Base-by-base conservation (phyloP, 2,888 invertebrate species). In the Euplexia lucipara region DNA sequence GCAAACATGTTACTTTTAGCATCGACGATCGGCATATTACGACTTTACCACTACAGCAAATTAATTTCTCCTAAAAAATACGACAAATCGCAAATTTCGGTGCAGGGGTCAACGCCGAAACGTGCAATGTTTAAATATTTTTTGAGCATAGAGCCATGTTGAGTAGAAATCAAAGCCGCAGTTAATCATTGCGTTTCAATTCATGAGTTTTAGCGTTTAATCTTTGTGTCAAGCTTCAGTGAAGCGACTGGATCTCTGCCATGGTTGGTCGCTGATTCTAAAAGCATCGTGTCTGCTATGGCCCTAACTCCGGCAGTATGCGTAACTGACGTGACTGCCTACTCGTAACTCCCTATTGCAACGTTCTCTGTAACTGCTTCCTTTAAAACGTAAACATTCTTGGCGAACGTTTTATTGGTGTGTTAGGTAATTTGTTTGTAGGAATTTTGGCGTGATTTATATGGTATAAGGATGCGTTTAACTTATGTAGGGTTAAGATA, bases 251-350 rank as follows among this genome's bases (percentile, higher is more conserved):
- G 34, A 42, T 34, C n/a, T n/a, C n/a, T n/a, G n/a, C n/a, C n/a
- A n/a, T n/a, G 9, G 18, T 10, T 41, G 26, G 26, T 16, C 35
- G 35, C 12, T 10, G 10, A 7, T 10, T 7, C 16, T 57, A 39
- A 47, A 58, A 18, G 59, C 30, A 32, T 35, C 59, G 12, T 41
- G 35, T 68, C 12, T 69, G 16, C 7, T 5, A 5, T 20, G 20
- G 41, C 41, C 65, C 39, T 57, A 62, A 72, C 71, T 57, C 75
- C 82, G 73, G 81, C 78, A 83, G 83, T 85, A 84, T 85, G 88
- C 88, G 87, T 86, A 86, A 86, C 90, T 81, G 81, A 84, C 83
- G 78, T 75, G 69, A 79, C 70, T 76, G 71, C 73, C 65, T 71
- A 65, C 80, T 78, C 76, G 65, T 82, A 78, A 82, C 77, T 79